A percentile compares a stretch with the other conserved stretches of the same genome.
Evolutionary conservation across 2,113 vertebrate genomes (phyloP).

Genomic region (Lethenteron reissneri): DNA sequence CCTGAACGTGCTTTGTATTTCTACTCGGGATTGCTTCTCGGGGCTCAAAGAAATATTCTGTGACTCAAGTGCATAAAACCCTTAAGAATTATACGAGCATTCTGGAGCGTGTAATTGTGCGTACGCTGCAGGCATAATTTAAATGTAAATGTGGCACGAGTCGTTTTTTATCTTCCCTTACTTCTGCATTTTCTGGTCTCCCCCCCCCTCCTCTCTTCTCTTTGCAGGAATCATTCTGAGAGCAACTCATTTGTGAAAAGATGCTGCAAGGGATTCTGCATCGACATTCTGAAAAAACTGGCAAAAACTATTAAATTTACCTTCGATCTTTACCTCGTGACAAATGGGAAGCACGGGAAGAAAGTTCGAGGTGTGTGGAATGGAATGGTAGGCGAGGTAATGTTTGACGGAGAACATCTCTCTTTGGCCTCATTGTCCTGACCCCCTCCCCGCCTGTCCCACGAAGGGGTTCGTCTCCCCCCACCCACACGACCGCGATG

Average conservation of each 20-base stretch:
- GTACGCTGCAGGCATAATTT: too few species aligned
- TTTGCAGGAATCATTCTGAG: slow-evolving; percentile 7
- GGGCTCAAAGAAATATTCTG: too few species aligned
- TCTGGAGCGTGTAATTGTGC: too few species aligned
- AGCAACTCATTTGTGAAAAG: slow-evolving; percentile 44
- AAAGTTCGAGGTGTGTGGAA: slow-evolving; percentile 85
- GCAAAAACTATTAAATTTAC: slow-evolving; percentile 77
- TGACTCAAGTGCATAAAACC: too few species aligned
- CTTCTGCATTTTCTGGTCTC: too few species aligned
- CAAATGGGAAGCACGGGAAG: slow-evolving; percentile 90
- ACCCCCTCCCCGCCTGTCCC: background rate
- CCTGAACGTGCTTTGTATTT: too few species aligned
- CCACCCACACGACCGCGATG: too few species aligned
- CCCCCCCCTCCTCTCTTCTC: background rate
- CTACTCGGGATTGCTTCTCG: too few species aligned
- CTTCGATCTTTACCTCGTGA: slow-evolving; percentile 89
- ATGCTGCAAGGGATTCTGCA: slow-evolving; percentile 96
- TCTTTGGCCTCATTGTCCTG: slow-evolving; percentile 8
- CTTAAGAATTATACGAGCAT: too few species aligned
- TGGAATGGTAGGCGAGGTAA: slow-evolving; percentile 94
- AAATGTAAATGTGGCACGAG: too few species aligned
- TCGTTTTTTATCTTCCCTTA: too few species aligned
- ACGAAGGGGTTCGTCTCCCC: too few species aligned
- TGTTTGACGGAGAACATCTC: background rate
- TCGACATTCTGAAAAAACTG: slow-evolving; percentile 88